Conservation (phyloP, 1,140 invertebrate genomes). For the Papilio helenus region DNA sequence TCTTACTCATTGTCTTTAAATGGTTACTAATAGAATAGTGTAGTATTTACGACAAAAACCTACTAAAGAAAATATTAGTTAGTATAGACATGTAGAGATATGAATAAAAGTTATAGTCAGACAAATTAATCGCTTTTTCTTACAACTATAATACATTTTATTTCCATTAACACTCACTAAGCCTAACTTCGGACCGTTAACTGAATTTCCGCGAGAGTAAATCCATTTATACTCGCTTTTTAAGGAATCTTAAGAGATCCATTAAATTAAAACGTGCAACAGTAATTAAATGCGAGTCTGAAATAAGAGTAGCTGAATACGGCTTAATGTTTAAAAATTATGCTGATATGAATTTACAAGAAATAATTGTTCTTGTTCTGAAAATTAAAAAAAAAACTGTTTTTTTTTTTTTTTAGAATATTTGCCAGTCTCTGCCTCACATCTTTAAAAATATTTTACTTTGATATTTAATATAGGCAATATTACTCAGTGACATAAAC, state of each 20-base stretch:
- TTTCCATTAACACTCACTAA: background rate
- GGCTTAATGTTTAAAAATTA: background rate
- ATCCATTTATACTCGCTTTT: conserved; percentile 3
- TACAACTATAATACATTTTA: background rate
- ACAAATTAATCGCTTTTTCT: background rate
- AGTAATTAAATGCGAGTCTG: background rate
- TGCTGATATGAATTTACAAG: background rate
- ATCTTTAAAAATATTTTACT: no score
- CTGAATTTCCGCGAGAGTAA: conserved; percentile 13
- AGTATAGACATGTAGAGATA: no score
- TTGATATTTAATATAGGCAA: no score
- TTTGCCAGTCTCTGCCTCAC: no score
- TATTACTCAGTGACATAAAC: no score
- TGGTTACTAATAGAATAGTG: background rate
- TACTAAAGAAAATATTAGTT: no score
- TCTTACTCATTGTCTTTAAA: background rate
- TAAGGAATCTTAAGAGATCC: conserved; percentile 8
- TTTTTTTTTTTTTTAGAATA: no score
- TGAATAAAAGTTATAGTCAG: background rate
- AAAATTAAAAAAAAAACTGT: no score
- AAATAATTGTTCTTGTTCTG: no score
- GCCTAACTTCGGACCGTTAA: background rate
- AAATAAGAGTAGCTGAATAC: background rate
- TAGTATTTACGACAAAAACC: background rate
- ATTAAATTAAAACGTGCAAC: conserved; percentile 16